Base-by-base conservation (phyloP, 2,113 vertebrate genomes). In the Drymodes brunneopygia region DNA sequence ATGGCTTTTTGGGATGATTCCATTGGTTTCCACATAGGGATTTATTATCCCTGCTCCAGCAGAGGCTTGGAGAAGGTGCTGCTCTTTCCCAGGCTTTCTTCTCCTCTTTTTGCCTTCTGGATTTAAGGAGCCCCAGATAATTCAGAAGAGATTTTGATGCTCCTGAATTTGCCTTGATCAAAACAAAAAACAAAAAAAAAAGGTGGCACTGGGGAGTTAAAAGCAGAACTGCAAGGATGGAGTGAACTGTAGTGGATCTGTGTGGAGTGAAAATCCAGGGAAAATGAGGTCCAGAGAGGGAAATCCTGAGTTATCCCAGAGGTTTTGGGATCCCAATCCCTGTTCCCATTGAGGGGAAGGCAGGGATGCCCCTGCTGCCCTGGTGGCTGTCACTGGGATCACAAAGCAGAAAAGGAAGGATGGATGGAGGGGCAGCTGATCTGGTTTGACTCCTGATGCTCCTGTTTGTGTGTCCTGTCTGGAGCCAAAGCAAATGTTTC, bases 401-500 rank as follows among this genome's bases (percentile, higher is more conserved):
- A 9, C 77, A 48, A 69, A 65, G 16, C 14, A 22, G 73, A n/a
- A n/a, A n/a, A n/a, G n/a, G n/a, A n/a, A 69, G 42, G 42, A 7
- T 48, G 84, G 81, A 38, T 2, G 57, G 78, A 72, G 94, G 24
- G 89, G 90, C 81, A 80, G 94, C 81, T 94, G 92, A 93, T 90
- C 87, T 79, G 9, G 1, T 80, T 33, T 73, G 95, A 86, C 58
- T 95, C 74, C n/a, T 33, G 94, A 81, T 95, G 92, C 90, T 85
- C 81, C 51, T n/a, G n/a, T n/a, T n/a, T 8, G 27, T 77, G 85
- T 80, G 79, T 88, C 94, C 74, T 56, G 0, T 7, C 24, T 44
- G 85, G 72, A 95, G 90, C 93, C 95, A 97, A 95, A 96, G 90
- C 90, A 96, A 94, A 94, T 95, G 90, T 92, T 97, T 91, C 94